Conservation (phyloP, 2,113 vertebrate species). For the Andinoacara biseriatus region DNA sequence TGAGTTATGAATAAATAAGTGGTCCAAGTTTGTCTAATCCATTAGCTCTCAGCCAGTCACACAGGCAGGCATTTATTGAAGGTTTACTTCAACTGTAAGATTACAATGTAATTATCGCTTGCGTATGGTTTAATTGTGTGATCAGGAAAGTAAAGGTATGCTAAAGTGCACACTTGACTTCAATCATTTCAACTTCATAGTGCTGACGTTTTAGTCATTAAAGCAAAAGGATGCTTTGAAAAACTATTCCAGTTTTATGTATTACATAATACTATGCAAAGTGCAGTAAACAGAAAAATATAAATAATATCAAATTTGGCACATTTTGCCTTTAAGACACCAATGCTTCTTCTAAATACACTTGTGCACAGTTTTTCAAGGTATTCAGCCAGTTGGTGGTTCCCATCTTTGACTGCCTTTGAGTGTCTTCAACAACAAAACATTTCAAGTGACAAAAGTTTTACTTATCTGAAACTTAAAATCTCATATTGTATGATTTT, state of each 20-base stretch:
- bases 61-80: slow-evolving; percentile 31
- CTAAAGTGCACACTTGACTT: background rate
- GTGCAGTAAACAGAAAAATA: background rate
- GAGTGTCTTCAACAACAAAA: background rate
- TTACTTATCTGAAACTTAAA: slow-evolving; percentile 1
- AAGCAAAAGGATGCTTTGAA: background rate
- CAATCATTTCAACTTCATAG: background rate
- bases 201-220: background rate
- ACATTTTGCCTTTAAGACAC: background rate
- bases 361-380: background rate
- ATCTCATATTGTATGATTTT: slow-evolving; percentile 45
- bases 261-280: background rate
- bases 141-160: background rate
- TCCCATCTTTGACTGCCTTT: background rate
- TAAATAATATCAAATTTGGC: background rate
- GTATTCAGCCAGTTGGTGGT: background rate
- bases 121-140: background rate
- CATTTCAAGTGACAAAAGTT: background rate
- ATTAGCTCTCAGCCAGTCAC: slow-evolving; percentile 52
- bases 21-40: slow-evolving; percentile 42
- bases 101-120: slow-evolving; percentile 16
- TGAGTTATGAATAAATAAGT: slow-evolving; percentile 73
- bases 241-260: background rate
- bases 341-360: background rate
- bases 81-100: slow-evolving; percentile 21